phyloP scores from a whole-genome alignment of 2,113 vertebrate species.

The Oceanites oceanicus region DNA sequence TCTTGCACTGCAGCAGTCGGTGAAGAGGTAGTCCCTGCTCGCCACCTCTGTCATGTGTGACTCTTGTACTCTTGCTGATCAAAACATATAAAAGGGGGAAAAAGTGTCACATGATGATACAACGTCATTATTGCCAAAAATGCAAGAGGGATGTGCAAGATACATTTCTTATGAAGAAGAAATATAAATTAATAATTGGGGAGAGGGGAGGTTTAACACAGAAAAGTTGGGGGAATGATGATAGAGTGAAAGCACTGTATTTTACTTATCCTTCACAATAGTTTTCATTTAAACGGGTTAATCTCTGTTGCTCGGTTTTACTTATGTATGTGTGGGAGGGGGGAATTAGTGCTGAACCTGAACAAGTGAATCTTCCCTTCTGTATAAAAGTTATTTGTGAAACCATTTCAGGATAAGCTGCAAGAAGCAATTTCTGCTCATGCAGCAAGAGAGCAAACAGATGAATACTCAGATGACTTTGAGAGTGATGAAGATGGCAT shows the following conservation, averaged over 20 bases:
- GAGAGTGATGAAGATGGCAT: slow-evolving; percentile 79
- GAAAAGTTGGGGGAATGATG: background rate
- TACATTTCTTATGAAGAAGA: accelerated
- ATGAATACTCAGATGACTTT: slow-evolving; percentile 82
- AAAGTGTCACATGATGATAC: accelerated
- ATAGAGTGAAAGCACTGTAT: background rate
- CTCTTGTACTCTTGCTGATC: accelerated
- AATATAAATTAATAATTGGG: background rate
- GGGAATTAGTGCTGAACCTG: background rate
- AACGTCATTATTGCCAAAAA: background rate
- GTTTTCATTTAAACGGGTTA: background rate
- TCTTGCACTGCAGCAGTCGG: background rate
- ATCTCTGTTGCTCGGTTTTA: background rate
- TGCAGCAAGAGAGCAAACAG: slow-evolving; percentile 64
- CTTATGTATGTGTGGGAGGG: accelerated
- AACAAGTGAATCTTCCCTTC: background rate
- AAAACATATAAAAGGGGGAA: background rate
- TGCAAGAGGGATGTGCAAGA: background rate
- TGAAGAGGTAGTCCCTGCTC: accelerated
- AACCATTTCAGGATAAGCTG: slow-evolving; percentile 81
- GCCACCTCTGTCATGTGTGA: accelerated
- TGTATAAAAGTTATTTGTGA: background rate
- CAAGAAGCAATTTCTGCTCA: slow-evolving; percentile 77
- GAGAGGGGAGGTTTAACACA: too few relatives aligned
- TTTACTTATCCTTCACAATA: background rate